phyloP scores from a whole-genome alignment of 1,140 invertebrate genomes.

The Pogonognathellus flavescens region DNA sequence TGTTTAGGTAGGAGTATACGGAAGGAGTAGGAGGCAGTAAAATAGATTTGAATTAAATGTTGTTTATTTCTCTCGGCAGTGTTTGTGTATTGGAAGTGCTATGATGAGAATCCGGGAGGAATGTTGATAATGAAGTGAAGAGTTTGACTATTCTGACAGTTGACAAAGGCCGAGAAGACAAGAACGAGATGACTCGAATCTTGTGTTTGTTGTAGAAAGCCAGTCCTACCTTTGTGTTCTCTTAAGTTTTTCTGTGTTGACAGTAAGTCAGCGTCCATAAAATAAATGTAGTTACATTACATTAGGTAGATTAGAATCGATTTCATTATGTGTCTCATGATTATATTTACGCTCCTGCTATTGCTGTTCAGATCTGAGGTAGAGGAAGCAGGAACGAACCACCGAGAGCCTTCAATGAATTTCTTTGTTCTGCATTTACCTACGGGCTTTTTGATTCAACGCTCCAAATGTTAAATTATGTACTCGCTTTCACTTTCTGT shows the following conservation, averaged over 20 bases:
- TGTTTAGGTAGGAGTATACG: no score
- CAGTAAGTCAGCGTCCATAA: neutral
- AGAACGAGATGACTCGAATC: slow-evolving; percentile 8
- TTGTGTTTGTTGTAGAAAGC: neutral
- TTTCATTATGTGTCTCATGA: slow-evolving; percentile 16
- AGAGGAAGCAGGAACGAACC: neutral
- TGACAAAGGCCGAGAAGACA: neutral
- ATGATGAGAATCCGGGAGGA: neutral
- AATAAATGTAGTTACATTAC: neutral
- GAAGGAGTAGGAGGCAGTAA: no score
- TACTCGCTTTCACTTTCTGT: slow-evolving; percentile 5
- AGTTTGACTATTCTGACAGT: neutral
- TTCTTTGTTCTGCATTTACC: slow-evolving; percentile 33
- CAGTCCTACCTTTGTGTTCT: neutral
- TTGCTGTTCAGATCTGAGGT: neutral
- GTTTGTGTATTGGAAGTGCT: no score
- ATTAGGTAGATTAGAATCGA: slow-evolving; percentile 13
- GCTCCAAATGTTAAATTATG: slow-evolving; percentile 1
- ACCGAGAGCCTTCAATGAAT: neutral
- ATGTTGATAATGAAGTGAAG: neutral
- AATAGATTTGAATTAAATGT: no score
- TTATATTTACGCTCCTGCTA: slow-evolving; percentile 12
- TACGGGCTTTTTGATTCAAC: slow-evolving; percentile 16
- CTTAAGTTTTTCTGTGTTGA: neutral
- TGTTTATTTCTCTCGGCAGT: no score